Base-by-base conservation (phyloP, 2,888 invertebrate species). In the Orchesella flavescens region DNA sequence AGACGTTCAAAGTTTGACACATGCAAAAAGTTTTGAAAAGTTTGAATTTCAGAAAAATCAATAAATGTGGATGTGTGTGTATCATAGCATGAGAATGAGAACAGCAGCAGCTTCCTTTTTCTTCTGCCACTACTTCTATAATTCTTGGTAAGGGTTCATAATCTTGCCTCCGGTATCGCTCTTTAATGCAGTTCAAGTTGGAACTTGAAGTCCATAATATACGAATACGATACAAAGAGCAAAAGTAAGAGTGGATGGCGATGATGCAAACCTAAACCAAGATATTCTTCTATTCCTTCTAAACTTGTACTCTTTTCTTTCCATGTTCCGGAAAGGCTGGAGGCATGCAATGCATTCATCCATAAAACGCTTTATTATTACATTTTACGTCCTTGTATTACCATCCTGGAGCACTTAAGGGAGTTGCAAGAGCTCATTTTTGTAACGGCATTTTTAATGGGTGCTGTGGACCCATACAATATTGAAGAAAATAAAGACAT, bases 321-420 rank as follows among this genome's bases (percentile, higher is more conserved):
- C 44, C 43, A 43, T 74, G n/a, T 19, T 21, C 24, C 63, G 46
- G 61, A 77, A 69, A 68, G 34, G 69, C 78, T 78, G 3, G 24
- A 17, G 61, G 71, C 69, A 46, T 49, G 78, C 61, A 61, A 69
- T 55, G 71, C 78, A 71, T 78, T 44, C 63, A 63, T 49, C 78
- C 78, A 78, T 78, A 78, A 78, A 78, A 78, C 78, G 78, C 61
- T 78, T 78, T 78, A 78, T 78, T 78, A 71, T 71, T 78, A 69
- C 78, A 71, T 71, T 78, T 78, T 78, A 78, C 78, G 78, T 78
- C 63, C 57, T 75, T 17, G 24, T 63, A 78, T 78, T 78, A 78
- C 78, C 78, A 71, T 78, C 57, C 46, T 69, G 69, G 71, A 78
- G 78, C 78, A 78, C 78, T 78, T 78, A 78, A 78, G 78, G 78